These are phyloP conservation scores for Mola mola DNA, from an alignment of 2,113 vertebrate genomes.

Conservation along the genomic window DNA sequence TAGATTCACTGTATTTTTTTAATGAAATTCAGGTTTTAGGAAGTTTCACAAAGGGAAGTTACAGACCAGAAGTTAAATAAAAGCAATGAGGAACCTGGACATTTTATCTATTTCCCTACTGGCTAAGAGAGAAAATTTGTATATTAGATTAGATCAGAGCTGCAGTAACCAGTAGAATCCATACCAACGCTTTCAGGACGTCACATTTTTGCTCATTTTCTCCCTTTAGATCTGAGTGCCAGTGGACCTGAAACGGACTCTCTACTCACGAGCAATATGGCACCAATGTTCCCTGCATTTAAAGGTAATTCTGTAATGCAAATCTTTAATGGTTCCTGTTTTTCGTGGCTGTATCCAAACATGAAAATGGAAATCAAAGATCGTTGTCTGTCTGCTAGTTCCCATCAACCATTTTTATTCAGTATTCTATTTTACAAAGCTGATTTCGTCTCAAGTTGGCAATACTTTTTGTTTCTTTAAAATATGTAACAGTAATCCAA, in stretches of 20 bases:
- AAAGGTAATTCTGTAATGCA: constrained; percentile 62
- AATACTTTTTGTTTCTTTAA: constrained; percentile 32
- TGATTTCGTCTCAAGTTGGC: constrained; percentile 5
- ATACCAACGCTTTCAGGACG: too few species aligned
- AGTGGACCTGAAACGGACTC: constrained; percentile 64
- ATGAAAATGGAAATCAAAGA: background rate
- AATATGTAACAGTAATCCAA: constrained; percentile 21
- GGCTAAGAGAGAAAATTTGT: too few species aligned
- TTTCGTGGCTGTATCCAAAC: background rate
- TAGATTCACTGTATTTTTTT: background rate
- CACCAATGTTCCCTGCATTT: constrained; percentile 80
- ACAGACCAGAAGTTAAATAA: constrained; percentile 13
- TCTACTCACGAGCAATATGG: constrained; percentile 80
- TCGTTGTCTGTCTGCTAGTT: too few species aligned
- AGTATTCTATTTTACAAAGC: constrained; percentile 12
- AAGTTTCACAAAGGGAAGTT: constrained; percentile 15
- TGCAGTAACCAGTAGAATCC: too few species aligned
- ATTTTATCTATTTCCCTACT: too few species aligned
- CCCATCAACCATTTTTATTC: constrained; percentile 31
- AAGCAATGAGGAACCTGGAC: too few species aligned
- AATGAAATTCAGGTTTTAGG: constrained; percentile 6
- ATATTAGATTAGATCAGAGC: too few species aligned
- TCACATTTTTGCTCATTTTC: background rate
- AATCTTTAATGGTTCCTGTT: background rate
- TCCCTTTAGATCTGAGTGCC: constrained; percentile 63